Conservation (phyloP, 2,113 vertebrate genomes). For the Chiloscyllium plagiosum region DNA sequence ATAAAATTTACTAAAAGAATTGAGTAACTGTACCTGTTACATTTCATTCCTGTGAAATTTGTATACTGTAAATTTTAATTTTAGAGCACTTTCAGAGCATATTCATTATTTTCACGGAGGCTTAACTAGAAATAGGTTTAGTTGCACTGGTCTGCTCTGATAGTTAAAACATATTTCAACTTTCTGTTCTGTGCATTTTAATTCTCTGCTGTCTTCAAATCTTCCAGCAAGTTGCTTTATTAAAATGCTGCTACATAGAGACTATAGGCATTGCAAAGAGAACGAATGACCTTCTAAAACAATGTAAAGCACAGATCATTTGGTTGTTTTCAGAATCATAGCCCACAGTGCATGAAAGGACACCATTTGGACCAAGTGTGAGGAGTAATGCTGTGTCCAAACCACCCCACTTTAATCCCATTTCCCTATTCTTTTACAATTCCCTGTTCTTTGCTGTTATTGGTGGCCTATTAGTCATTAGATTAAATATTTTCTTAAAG, state of each 20-base stretch:
- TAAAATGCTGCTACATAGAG: background rate
- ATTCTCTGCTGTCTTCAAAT: background rate
- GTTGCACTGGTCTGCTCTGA: background rate
- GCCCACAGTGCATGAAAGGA: background rate
- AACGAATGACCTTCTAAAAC: background rate
- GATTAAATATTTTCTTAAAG: constrained; percentile 25
- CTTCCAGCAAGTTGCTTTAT: background rate
- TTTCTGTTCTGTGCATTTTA: background rate
- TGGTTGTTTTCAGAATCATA: background rate
- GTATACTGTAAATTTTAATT: background rate
- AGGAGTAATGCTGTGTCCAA: background rate
- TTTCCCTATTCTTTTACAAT: background rate
- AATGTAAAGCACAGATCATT: background rate
- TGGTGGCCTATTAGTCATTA: background rate
- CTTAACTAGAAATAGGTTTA: background rate
- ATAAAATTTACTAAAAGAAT: background rate
- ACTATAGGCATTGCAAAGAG: background rate
- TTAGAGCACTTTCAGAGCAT: background rate
- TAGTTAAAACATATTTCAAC: background rate
- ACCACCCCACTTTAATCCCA: background rate
- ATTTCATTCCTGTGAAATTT: background rate
- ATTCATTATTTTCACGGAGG: background rate
- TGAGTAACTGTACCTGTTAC: background rate
- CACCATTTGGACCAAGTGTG: background rate
- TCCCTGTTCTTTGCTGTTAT: background rate